These are phyloP conservation scores for Lasioglossum baleicum DNA, from an alignment of 1,140 invertebrate species.

Conservation along the genomic window DNA sequence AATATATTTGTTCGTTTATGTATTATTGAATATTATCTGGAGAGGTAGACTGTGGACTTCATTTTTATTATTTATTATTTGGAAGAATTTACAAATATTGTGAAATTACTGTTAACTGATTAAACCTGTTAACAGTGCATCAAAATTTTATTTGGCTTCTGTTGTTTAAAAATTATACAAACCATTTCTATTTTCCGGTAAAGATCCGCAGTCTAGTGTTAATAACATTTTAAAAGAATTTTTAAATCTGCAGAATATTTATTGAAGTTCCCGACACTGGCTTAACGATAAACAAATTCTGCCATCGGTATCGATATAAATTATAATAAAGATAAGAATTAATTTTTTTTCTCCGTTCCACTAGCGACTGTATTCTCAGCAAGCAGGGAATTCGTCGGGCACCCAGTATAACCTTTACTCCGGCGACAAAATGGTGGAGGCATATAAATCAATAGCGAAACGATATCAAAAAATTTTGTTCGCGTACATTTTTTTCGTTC, in stretches of 20 bases:
- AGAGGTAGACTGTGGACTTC: too few relatives aligned
- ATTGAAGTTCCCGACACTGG: too few relatives aligned
- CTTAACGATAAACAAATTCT: not conserved
- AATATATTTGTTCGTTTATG: too few relatives aligned
- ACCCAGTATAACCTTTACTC: slow-evolving; percentile 8
- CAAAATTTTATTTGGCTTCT: too few relatives aligned
- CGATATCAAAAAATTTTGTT: slow-evolving; percentile 7
- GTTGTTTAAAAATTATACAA: too few relatives aligned
- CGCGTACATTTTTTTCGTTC: not conserved
- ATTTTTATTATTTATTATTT: too few relatives aligned
- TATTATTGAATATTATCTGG: too few relatives aligned
- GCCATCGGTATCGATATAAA: not conserved
- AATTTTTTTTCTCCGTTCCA: not conserved
- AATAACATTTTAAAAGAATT: not conserved
- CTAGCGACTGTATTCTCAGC: not conserved
- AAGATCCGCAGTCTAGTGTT: too few relatives aligned
- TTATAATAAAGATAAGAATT: not conserved
- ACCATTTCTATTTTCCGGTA: too few relatives aligned
- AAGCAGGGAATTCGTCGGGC: not conserved
- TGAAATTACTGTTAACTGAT: too few relatives aligned
- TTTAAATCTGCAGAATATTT: not conserved
- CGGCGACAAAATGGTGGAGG: slow-evolving; percentile 9
- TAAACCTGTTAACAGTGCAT: too few relatives aligned
- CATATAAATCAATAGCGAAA: slow-evolving; percentile 13
- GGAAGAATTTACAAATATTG: too few relatives aligned